Evolutionary conservation across 2,888 invertebrate genomes (phyloP), one percentile per base, ranked within the genome.

Genomic region (Xanthia togata): DNA sequence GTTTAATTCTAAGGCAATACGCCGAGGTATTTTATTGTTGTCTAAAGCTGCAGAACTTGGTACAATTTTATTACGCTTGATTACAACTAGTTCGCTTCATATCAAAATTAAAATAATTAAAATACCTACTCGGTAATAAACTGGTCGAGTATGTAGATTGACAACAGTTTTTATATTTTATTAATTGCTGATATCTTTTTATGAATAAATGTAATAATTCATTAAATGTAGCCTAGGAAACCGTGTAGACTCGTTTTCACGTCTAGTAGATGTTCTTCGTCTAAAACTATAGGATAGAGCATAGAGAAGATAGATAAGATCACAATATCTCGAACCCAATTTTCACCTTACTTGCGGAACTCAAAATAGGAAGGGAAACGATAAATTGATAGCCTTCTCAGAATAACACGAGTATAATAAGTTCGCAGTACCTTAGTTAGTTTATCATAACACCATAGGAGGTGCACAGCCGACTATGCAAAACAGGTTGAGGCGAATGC

Each of bases 401-500:
- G 74, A 69, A 63, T 31, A 79, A 88, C 85, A 82, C 71, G 78
- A 64, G 57, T 78, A 81, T 76, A 79, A 79, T 82, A 86, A 84
- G 73, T 82, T 82, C 79, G 17, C 83, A 87, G 70, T 65, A 72
- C 83, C 83, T 63, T 82, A 87, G 79, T 84, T 79, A 89, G 88
- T 89, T 89, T 88, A 88, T 88, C 88, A 84, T 79, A 86, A 81
- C 84, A 73, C 88, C 88, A 86, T 87, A 89, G 88, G 86, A 83
- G 88, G 86, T 82, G 76, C 81, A 79, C 68, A 79, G 53, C 79
- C 73, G 71, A 70, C 74, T 85, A 87, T 90, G 88, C 89, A 88
- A 87, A 88, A 89, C 84, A 87, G 86, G 84, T 83, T 85, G 74
- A 76, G 60, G 88, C 82, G 90, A 91, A 92, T 92, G 91, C 92